Evolutionary conservation across 2,888 invertebrate genomes (phyloP), one percentile per base, ranked within the genome.

Genomic region (Hirudinaria manillensis): DNA sequence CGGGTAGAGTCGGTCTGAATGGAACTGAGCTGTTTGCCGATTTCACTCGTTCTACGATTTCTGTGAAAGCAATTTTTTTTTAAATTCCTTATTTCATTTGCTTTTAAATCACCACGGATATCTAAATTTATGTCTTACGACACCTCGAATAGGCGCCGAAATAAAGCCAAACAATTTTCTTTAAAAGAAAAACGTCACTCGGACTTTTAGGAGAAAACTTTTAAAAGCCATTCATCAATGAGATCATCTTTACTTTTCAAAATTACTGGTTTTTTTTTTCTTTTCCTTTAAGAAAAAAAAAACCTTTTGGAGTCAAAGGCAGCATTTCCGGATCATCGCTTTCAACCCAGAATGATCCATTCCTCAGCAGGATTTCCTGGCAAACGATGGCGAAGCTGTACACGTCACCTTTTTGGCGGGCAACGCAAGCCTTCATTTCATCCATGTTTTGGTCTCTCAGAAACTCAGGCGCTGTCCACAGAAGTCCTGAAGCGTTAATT

Each of bases 331-430:
- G 32, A 45, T 83, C 83, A 4, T 80, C 73, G 56, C 80, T 80
- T 34, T 80, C 79, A 21, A 84, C 76, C 73, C 72, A 83, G 77
- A 84, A 85, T 1, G 84, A 83, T 0, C 85, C 85, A 74, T 80
- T 83, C 74, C 85, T 80, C 77, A 85, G 84, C 24, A 94, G 91
- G 75, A 95, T 93, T 87, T 94, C 94, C 83, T 94, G 94, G 68
- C 94, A 87, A 77, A 95, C 93, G 74, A 95, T 91, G 1, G 91
- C 93, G 83, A 94, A 94, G 80, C 93, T 93, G 86, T 93, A 94
- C 32, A 94, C 93, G 76, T 85, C 85, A 83, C 71, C 76, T 65
- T 77, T 77, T 56, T 76, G 73, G 6, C 36, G 16, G 3, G 83
- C 83, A 21, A 83, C 84, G 65, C 81, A 82, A 4, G 67, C 45